Percentiles rank a stretch among this genome's conserved stretches.
Evolutionary conservation across 1,140 invertebrate genomes (phyloP).

Genomic region (Drosophila fuyamai): DNA sequence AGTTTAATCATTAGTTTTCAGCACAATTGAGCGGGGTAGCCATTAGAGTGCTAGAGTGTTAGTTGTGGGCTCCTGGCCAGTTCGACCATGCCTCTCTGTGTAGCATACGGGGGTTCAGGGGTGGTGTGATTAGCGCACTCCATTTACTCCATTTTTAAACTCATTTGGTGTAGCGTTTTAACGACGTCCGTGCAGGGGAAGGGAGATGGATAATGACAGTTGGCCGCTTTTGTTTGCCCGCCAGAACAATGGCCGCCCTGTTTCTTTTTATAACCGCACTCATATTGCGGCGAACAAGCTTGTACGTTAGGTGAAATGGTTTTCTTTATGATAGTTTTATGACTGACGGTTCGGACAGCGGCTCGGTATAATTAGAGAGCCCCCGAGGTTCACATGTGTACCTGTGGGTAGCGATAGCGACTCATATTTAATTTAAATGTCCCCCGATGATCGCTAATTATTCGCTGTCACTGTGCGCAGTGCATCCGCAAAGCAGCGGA

Average conservation of each 20-base stretch:
- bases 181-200: constrained; percentile 28
- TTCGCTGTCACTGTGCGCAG: constrained; percentile 59
- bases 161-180: constrained; percentile 64
- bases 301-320: constrained; percentile 60
- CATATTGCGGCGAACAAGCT: constrained; percentile 35
- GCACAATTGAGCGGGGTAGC: constrained; percentile 26
- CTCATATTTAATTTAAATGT: constrained; percentile 75
- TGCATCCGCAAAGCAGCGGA: constrained; percentile 52
- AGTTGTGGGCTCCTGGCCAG: not conserved
- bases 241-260: constrained; percentile 43
- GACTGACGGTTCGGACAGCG: constrained; percentile 51
- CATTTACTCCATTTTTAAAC: constrained; percentile 79
- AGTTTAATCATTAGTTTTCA: constrained; percentile 49
- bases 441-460: constrained; percentile 69
- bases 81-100: too few species aligned
- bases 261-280: constrained; percentile 15
- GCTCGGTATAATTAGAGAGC: constrained; percentile 62
- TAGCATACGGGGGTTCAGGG: constrained; percentile 18
- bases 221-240: constrained; percentile 44
- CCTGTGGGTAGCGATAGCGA: constrained; percentile 26
- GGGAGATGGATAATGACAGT: constrained; percentile 65
- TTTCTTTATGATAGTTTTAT: constrained; percentile 78
- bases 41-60: constrained; percentile 29
- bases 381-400: constrained; percentile 22
- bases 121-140: constrained; percentile 47